Conservation (phyloP, 2,113 vertebrate genomes). For the Cygnus atratus region DNA sequence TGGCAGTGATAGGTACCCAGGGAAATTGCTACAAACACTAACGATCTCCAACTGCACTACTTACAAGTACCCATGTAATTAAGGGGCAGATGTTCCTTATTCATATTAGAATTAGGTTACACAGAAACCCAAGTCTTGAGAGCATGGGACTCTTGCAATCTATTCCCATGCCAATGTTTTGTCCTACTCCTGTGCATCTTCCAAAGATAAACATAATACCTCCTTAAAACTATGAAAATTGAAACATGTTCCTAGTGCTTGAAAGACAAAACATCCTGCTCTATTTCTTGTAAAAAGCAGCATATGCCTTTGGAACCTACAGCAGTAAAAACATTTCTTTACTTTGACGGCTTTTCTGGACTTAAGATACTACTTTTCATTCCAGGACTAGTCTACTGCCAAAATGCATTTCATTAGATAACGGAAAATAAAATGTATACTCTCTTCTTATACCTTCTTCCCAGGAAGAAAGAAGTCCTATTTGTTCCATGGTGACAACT, state of each 20-base stretch:
- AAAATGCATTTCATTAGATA: not conserved
- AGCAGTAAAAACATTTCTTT: not conserved
- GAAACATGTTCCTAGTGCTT: not conserved
- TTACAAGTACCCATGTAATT: not conserved
- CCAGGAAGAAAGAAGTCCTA: not conserved
- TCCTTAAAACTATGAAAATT: not conserved
- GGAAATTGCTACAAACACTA: not conserved
- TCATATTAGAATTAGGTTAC: not conserved
- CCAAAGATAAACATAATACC: not conserved
- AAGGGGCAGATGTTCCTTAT: not conserved
- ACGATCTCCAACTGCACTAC: not conserved
- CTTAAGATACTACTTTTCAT: not conserved
- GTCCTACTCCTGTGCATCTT: not conserved
- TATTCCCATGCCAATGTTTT: not conserved
- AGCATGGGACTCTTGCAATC: not conserved
- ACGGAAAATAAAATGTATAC: not conserved
- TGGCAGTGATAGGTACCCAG: not conserved
- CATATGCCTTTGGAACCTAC: not conserved
- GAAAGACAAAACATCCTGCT: conserved; percentile 20
- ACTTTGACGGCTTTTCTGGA: conserved; percentile 36
- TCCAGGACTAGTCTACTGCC: conserved; percentile 5
- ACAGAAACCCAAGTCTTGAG: not conserved
- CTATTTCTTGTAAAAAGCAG: not conserved
- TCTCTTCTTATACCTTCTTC: not conserved
- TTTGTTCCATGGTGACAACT: not conserved